Percentiles rank a stretch among this genome's conserved stretches.
phyloP scores from a whole-genome alignment of 2,113 vertebrate species.

The Gopherus evgoodei region DNA sequence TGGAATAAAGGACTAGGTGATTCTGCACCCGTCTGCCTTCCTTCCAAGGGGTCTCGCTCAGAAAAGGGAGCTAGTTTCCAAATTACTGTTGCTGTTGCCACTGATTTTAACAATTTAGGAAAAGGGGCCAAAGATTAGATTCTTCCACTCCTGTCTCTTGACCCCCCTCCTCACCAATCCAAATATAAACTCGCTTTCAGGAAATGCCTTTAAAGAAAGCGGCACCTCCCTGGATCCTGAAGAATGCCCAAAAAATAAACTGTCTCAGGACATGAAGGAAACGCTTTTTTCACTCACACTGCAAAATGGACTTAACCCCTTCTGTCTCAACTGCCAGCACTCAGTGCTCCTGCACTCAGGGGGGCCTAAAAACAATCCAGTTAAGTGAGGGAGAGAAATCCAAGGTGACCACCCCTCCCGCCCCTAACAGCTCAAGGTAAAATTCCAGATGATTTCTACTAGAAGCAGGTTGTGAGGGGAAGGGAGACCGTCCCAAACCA shows the following conservation, averaged over 20 bases:
- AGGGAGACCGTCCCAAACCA: not conserved
- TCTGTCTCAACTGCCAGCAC: not conserved
- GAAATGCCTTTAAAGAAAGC: slow-evolving; percentile 81
- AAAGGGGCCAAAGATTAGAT: slow-evolving; percentile 55
- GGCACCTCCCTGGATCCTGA: slow-evolving; percentile 70
- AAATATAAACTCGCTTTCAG: slow-evolving; percentile 81
- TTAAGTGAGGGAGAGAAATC: fast-evolving
- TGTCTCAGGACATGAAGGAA: slow-evolving; percentile 76
- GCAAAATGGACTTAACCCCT: slow-evolving; percentile 52
- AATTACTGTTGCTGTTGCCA: fast-evolving
- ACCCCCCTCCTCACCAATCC: slow-evolving; percentile 44
- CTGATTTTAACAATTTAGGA: not conserved
- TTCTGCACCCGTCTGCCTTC: fast-evolving
- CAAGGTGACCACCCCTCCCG: not conserved
- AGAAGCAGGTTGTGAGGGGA: fast-evolving
- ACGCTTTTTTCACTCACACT: slow-evolving; percentile 13
- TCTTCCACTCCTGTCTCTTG: fast-evolving
- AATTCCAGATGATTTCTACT: not conserved
- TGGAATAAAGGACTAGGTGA: fast-evolving
- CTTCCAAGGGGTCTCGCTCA: fast-evolving
- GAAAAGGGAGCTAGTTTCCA: fast-evolving
- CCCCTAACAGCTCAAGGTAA: not conserved
- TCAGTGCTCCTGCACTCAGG: fast-evolving
- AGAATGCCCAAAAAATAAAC: slow-evolving; percentile 78
- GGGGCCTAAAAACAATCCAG: not conserved